Evolutionary conservation across 2,113 vertebrate species (phyloP).

Genomic region (Lutjanus erythropterus): DNA sequence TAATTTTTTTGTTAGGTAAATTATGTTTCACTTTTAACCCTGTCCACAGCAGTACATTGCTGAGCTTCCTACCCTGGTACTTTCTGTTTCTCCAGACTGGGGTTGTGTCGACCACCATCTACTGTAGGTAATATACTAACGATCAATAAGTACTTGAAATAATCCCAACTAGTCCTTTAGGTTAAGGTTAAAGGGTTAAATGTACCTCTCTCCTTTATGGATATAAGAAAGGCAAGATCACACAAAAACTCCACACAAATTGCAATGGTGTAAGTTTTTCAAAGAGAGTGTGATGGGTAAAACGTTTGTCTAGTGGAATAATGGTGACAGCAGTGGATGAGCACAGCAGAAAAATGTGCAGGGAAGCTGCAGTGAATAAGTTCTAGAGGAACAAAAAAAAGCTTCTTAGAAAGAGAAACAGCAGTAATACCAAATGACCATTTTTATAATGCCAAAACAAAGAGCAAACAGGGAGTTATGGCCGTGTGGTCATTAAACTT

Average conservation of each 20-base stretch:
- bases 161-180: too few relatives aligned
- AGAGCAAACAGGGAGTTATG: slow-evolving; percentile 21
- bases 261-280: not conserved
- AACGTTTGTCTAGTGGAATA: not conserved
- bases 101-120: too few relatives aligned
- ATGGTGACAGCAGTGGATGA: not conserved
- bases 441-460: slow-evolving; percentile 40
- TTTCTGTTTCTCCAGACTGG: too few relatives aligned
- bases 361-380: not conserved
- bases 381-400: not conserved
- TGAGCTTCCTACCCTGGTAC: too few relatives aligned
- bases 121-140: too few relatives aligned
- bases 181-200: not conserved
- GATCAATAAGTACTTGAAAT: too few relatives aligned
- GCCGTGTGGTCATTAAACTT: slow-evolving; percentile 40
- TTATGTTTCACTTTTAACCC: too few relatives aligned
- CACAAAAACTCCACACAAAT: not conserved
- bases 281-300: not conserved
- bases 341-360: not conserved
- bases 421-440: slow-evolving; percentile 5
- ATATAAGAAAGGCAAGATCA: not conserved
- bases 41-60: too few relatives aligned
- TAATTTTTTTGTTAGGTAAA: too few relatives aligned
- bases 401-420: not conserved
- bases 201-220: not conserved